phyloP scores from a whole-genome alignment of 2,888 invertebrate species.

The Melinaea marsaeus region DNA sequence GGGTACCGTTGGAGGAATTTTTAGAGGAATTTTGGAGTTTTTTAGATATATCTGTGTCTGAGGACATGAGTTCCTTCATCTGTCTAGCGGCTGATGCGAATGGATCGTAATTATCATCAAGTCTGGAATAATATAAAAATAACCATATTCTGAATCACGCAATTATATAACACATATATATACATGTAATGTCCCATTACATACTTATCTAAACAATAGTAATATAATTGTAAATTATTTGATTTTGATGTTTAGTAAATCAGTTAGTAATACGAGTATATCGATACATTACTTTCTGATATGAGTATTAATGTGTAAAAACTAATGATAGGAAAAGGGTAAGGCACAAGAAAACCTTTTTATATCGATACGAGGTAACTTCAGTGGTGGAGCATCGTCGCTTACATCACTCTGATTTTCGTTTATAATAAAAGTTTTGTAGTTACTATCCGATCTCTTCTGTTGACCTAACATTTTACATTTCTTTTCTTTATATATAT shows the following conservation, averaged over 20 bases:
- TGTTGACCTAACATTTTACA: conserved; percentile 54
- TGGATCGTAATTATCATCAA: conserved; percentile 83
- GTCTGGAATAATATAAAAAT: conserved; percentile 46
- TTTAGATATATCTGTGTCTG: conserved; percentile 77
- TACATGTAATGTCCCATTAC: too few species aligned
- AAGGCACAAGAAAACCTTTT: conserved; percentile 50
- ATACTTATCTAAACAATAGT: too few species aligned
- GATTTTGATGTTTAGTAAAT: too few species aligned
- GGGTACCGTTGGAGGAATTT: conserved; percentile 64
- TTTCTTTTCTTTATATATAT: conserved; percentile 53
- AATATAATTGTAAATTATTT: too few species aligned
- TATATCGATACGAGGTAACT: conserved; percentile 65
- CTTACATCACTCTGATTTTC: conserved; percentile 50
- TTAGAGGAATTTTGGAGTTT: conserved; percentile 61
- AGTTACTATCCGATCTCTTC: conserved; percentile 49
- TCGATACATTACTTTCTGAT: too few species aligned
- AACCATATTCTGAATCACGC: too few species aligned
- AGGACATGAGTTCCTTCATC: conserved; percentile 87
- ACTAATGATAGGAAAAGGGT: not conserved
- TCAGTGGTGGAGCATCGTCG: conserved; percentile 67
- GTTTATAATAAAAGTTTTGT: conserved; percentile 60
- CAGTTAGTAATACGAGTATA: too few species aligned
- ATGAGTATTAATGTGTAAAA: too few species aligned
- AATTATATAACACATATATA: too few species aligned
- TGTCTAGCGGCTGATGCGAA: conserved; percentile 88